phyloP scores from a whole-genome alignment of 2,888 invertebrate genomes.

The Caenorhabditis becei region DNA sequence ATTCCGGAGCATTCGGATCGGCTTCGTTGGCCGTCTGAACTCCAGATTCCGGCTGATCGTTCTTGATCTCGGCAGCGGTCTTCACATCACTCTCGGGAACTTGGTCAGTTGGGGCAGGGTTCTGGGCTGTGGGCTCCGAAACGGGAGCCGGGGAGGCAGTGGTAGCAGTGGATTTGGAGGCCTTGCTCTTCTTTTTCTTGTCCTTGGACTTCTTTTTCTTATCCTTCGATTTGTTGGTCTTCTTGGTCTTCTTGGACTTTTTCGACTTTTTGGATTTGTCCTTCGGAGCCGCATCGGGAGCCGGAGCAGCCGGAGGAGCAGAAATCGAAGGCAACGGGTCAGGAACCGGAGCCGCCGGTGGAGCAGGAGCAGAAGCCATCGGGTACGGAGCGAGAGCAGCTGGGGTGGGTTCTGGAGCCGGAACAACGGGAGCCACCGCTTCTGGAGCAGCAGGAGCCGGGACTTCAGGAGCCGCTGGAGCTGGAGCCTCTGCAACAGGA shows the following conservation, averaged over 20 bases:
- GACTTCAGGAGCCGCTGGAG: neutral
- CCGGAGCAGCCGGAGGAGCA: neutral
- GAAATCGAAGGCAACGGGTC: too few relatives aligned
- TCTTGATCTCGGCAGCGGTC: slow-evolving; percentile 1
- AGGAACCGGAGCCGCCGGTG: neutral
- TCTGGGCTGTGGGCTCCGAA: neutral
- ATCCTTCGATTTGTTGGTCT: neutral
- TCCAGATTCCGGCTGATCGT: neutral
- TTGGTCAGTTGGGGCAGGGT: neutral
- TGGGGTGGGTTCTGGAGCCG: neutral
- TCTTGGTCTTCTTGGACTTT: slow-evolving; percentile 4
- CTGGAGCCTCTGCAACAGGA: neutral
- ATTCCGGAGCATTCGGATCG: too few relatives aligned
- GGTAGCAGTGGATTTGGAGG: neutral
- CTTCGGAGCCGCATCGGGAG: slow-evolving; percentile 4
- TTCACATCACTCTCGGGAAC: slow-evolving; percentile 1
- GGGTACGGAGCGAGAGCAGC: neutral
- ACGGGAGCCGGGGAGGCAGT: neutral
- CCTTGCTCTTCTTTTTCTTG: slow-evolving; percentile 8
- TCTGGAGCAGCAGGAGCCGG: neutral
- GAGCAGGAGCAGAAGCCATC: neutral
- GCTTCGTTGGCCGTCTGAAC: neutral
- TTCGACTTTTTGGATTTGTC: neutral
- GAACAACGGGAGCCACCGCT: neutral
- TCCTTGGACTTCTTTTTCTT: neutral